Evolutionary conservation across 92 coral and sea anemone species (phyloP).

Genomic region (Desmophyllum pertusum): DNA sequence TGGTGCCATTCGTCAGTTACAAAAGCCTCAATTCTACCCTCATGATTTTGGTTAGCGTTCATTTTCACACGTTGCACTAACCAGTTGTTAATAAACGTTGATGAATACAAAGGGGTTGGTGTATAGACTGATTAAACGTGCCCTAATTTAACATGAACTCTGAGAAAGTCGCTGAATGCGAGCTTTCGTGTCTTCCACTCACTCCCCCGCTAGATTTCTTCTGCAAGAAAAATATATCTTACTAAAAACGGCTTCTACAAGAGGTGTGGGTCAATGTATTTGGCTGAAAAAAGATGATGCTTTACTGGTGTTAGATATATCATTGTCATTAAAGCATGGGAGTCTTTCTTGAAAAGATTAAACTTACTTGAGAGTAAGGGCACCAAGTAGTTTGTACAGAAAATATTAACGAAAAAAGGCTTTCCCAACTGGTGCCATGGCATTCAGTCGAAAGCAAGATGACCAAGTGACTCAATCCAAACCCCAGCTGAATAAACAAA

Average conservation of each 20-base stretch:
- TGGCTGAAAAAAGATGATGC: neutral
- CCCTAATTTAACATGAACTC: too few relatives aligned
- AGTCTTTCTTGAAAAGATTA: neutral
- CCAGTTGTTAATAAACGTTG: neutral
- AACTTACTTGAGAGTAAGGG: neutral
- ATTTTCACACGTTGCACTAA: too few relatives aligned
- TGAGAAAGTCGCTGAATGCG: too few relatives aligned
- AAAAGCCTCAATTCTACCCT: neutral
- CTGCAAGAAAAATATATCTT: too few relatives aligned
- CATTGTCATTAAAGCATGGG: neutral
- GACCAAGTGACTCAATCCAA: neutral
- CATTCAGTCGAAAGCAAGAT: neutral
- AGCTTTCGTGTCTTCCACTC: neutral
- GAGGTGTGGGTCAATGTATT: too few relatives aligned
- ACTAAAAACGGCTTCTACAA: too few relatives aligned
- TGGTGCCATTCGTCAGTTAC: neutral
- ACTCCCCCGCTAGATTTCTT: neutral
- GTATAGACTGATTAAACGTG: neutral
- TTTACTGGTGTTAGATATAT: too few relatives aligned
- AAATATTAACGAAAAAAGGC: neutral
- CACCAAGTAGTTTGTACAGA: neutral
- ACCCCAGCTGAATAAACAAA: neutral
- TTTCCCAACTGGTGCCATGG: slow-evolving; percentile 14
- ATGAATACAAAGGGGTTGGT: neutral
- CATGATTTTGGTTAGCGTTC: too few relatives aligned